A percentile compares a stretch with the other conserved stretches of the same genome.
These are phyloP conservation scores for Teleopsis dalmanni DNA, from an alignment of 1,140 invertebrate species.

Conservation along the genomic window DNA sequence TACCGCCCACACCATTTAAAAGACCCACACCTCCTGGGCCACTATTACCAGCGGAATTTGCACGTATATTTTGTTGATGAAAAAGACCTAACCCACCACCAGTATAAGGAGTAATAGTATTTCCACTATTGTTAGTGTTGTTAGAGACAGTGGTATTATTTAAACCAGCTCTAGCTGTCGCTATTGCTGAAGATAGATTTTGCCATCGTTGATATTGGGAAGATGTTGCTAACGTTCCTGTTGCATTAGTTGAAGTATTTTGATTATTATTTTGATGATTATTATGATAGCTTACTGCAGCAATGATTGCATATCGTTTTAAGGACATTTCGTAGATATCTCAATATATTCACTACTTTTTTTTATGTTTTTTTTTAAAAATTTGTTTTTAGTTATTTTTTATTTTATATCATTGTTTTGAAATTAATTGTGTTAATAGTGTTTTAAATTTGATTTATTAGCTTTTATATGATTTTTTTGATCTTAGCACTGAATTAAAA, in stretches of 20 bases:
- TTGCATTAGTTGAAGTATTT: conserved; percentile 17
- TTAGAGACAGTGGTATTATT: background rate
- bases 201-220: background rate
- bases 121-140: conserved; percentile 8
- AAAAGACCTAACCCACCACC: conserved; percentile 39
- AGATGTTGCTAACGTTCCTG: conserved; percentile 4
- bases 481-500: background rate
- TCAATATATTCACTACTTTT: background rate
- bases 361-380: background rate
- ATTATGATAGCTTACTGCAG: conserved; percentile 27
- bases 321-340: conserved; percentile 27
- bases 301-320: conserved; percentile 37
- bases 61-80: conserved; percentile 30
- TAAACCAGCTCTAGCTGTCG: background rate
- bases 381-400: background rate
- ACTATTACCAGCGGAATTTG: conserved; percentile 14
- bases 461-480: background rate
- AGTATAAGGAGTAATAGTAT: conserved; percentile 23
- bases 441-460: too few species aligned
- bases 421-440: too few species aligned
- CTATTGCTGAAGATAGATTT: background rate
- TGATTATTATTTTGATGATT: conserved; percentile 10
- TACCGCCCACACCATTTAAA: conserved; percentile 17
- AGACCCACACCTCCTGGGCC: conserved; percentile 22
- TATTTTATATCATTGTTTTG: too few species aligned